Conservation (phyloP, 2,797 vertebrate species). For the Arremon brunneinucha region DNA sequence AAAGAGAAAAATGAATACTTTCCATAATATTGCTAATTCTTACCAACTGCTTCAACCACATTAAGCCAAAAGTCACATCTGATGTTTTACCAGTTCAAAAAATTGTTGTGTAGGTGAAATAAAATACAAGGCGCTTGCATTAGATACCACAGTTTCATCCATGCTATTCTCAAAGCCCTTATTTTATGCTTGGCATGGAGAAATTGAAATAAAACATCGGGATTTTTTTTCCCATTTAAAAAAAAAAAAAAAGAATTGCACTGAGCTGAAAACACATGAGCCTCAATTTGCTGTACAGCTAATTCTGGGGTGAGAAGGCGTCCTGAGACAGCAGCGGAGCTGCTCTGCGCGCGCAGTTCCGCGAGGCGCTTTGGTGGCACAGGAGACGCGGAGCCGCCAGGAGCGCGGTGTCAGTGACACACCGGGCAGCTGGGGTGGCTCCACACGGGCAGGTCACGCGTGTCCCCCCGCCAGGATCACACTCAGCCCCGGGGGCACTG, state of each 20-base stretch:
- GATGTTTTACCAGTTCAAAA: neutral
- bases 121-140: neutral
- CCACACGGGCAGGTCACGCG: neutral
- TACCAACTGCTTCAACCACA: neutral
- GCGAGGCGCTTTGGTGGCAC: neutral
- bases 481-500: constrained; percentile 18
- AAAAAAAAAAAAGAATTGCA: rapidly evolving
- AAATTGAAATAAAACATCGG: neutral
- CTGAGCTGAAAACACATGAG: neutral
- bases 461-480: constrained; percentile 9
- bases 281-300: neutral
- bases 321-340: neutral
- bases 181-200: neutral
- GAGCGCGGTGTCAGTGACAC: neutral
- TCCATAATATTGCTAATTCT: neutral
- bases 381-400: neutral
- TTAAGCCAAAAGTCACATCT: neutral
- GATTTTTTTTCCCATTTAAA: neutral
- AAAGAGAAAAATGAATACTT: neutral
- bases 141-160: neutral
- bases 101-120: neutral
- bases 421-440: neutral
- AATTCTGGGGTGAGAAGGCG: neutral
- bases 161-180: neutral
- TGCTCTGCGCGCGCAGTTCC: neutral